Percentiles rank a stretch among this genome's conserved stretches.
phyloP scores from a whole-genome alignment of 2,797 vertebrate species.

The Cynopterus sphinx region DNA sequence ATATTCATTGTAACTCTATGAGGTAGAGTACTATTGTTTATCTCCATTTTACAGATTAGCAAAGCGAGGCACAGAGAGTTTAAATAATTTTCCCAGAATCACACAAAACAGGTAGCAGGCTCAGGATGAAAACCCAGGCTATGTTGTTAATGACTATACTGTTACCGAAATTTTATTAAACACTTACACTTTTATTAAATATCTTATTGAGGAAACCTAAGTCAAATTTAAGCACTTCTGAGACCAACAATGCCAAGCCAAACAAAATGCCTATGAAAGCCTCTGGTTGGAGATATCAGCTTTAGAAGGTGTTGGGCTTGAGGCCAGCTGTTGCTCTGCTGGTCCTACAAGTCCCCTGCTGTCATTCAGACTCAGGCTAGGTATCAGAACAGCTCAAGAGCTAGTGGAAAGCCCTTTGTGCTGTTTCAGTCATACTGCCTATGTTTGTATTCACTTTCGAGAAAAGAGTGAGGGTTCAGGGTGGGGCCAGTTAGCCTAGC shows the following conservation, averaged over 20 bases:
- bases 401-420: not conserved
- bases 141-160: not conserved
- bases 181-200: not conserved
- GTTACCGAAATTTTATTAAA: not conserved
- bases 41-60: constrained; percentile 23
- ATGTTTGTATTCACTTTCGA: not conserved
- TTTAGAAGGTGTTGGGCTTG: not conserved
- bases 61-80: constrained; percentile 32
- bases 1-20: constrained; percentile 6
- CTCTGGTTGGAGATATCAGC: not conserved
- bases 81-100: not conserved
- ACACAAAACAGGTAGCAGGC: not conserved
- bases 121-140: not conserved
- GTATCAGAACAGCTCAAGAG: not conserved
- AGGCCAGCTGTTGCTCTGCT: not conserved
- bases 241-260: not conserved
- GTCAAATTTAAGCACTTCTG: not conserved
- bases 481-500: not conserved
- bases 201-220: not conserved
- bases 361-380: not conserved
- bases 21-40: not conserved
- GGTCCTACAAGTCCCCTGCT: not conserved
- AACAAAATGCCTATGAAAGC: not conserved
- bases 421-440: not conserved
- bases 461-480: not conserved